Conservation (phyloP, 2,888 invertebrate genomes). For the Drosophila koepferae region DNA sequence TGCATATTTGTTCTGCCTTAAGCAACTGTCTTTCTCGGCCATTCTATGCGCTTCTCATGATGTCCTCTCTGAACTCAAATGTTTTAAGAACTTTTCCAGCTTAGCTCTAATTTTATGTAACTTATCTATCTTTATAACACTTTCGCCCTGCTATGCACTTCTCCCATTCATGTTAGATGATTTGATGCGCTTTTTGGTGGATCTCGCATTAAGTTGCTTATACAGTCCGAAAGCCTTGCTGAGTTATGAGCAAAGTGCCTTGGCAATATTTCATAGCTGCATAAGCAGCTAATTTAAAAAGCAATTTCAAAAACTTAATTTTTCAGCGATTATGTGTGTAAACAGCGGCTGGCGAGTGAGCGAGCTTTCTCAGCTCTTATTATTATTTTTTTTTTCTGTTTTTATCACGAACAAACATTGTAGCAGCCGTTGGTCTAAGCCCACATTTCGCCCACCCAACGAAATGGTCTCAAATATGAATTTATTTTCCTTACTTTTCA, state of each 20-base stretch:
- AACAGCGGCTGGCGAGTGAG: slow-evolving; percentile 61
- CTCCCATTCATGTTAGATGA: background rate
- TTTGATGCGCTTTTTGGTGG: background rate
- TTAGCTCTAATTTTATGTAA: background rate
- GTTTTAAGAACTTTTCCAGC: background rate
- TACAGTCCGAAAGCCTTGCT: slow-evolving; percentile 11
- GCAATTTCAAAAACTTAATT: slow-evolving; percentile 84
- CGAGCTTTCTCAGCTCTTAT: slow-evolving; percentile 1
- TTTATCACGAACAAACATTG: slow-evolving; percentile 70
- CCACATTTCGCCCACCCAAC: slow-evolving; percentile 3
- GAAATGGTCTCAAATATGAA: slow-evolving; percentile 69
- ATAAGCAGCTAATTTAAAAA: slow-evolving; percentile 81
- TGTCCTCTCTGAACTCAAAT: background rate
- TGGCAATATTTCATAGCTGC: slow-evolving; percentile 64
- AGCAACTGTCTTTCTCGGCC: too few species aligned
- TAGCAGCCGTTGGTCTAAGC: slow-evolving; percentile 34
- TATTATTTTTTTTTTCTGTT: slow-evolving; percentile 4
- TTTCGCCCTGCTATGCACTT: background rate
- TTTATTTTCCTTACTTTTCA: slow-evolving; percentile 83
- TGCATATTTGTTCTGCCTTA: too few species aligned
- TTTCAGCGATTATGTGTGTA: slow-evolving; percentile 83
- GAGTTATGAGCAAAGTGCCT: slow-evolving; percentile 47
- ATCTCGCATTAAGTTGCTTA: slow-evolving; percentile 5
- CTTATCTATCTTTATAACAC: background rate
- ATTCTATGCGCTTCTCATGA: background rate